Conservation (phyloP, 2,113 vertebrate species). For the Pollimyrus isidori region DNA sequence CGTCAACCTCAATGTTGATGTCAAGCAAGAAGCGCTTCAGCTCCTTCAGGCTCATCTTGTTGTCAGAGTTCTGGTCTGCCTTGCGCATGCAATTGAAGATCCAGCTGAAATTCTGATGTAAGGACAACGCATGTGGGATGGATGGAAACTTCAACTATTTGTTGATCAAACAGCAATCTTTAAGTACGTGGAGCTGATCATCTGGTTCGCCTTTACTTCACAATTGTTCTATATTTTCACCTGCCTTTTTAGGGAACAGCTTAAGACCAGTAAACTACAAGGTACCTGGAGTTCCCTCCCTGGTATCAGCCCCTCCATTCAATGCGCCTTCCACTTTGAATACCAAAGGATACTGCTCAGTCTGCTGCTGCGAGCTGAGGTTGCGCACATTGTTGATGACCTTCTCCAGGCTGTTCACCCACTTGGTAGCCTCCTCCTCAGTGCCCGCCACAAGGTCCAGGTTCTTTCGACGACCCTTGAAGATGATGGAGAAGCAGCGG, state of each 20-base stretch:
- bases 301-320: not conserved
- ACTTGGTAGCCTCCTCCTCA: constrained; percentile 72
- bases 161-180: not conserved
- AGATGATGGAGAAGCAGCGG: constrained; percentile 88
- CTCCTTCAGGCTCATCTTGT: constrained; percentile 82
- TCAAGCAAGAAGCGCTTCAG: constrained; percentile 79
- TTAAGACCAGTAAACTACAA: not conserved
- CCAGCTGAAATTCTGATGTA: constrained; percentile 73
- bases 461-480: constrained; percentile 78
- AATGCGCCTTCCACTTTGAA: not conserved
- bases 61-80: constrained; percentile 86
- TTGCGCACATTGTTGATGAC: constrained; percentile 63
- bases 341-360: constrained; percentile 86
- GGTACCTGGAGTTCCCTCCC: not conserved
- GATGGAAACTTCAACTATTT: not conserved
- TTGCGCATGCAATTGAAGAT: constrained; percentile 81
- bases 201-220: not conserved
- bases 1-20: constrained; percentile 81
- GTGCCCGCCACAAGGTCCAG: constrained; percentile 84
- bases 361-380: constrained; percentile 71
- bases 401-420: constrained; percentile 77
- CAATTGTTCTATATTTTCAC: not conserved
- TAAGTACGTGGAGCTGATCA: not conserved
- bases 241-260: not conserved
- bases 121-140: constrained; percentile 45